phyloP scores from a whole-genome alignment of 2,888 invertebrate species.

The Drosophila bunnanda region DNA sequence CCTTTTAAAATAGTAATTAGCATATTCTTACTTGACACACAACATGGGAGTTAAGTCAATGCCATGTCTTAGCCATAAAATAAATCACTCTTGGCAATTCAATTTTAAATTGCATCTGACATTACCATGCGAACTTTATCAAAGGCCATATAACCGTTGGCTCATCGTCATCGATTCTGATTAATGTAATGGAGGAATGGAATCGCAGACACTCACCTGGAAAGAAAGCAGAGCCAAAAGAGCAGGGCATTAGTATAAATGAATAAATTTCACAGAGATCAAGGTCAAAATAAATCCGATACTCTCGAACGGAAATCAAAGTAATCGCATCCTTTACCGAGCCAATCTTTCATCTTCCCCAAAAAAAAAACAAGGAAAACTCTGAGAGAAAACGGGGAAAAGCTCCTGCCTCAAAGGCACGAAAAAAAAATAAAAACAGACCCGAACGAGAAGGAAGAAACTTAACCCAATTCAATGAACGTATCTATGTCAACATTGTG shows the following conservation, averaged over 20 bases:
- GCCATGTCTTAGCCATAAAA: constrained; percentile 1
- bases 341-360: constrained; percentile 26
- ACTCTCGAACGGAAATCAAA: constrained; percentile 20
- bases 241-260: constrained; percentile 26
- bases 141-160: constrained; percentile 19
- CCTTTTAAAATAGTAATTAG: neutral
- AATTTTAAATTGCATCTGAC: neutral
- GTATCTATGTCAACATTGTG: constrained; percentile 50
- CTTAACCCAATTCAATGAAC: constrained; percentile 42
- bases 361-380: neutral
- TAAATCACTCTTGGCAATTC: constrained; percentile 16
- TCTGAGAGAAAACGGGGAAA: neutral
- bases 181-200: constrained; percentile 3
- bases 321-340: constrained; percentile 32
- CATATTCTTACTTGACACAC: neutral
- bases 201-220: constrained; percentile 33
- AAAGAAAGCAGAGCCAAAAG: constrained; percentile 25
- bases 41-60: neutral
- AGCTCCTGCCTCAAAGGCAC: constrained; percentile 14
- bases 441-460: constrained; percentile 14
- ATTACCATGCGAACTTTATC: constrained; percentile 21
- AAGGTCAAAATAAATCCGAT: constrained; percentile 28
- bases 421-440: constrained; percentile 9
- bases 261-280: constrained; percentile 35
- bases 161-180: constrained; percentile 6